Base-by-base conservation (phyloP, 2,888 invertebrate species). In the Venusia cambrica region DNA sequence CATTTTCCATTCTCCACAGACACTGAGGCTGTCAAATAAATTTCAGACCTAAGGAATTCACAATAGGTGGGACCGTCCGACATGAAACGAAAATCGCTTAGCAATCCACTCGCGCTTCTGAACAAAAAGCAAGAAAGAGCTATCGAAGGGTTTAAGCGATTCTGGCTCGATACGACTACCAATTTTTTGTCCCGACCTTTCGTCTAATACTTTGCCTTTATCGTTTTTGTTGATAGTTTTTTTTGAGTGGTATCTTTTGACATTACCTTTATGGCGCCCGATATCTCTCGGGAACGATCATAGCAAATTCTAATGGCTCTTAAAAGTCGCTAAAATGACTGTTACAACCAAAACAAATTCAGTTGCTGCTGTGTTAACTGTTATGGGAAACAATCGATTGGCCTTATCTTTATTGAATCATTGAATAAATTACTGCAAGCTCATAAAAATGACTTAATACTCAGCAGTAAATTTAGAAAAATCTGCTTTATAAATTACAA, bases 1-100 rank as follows among this genome's bases (percentile, higher is more conserved):
- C 83, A 85, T 87, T 87, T 85, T 81, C 85, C 78, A 87, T 87
- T 88, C 87, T 87, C 85, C 71, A 76, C 84, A 85, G 87, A 84
- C 76, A 80, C 77, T 79, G 72, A 61, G 50, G 70, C 80, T 81
- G 87, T 88, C 87, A 71, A 84, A 88, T 88, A 88, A 88, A 88
- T 88, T 83, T 87, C 76, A 78, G 76, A 68, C 72, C 76, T 74
- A 77, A 71, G 61, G 73, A 76, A 83, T 80, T 80, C 81, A 84
- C 83, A 83, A 87, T 83, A 84, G 84, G 81, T 78, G 79, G 77
- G 75, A 71, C 71, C 63, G 54, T 57, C 57, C 48, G 42, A 51
- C 68, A 48, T 73, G 64, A 64, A 73, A 50, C 63, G 64, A 78
- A 72, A 80, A 74, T 84, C 66, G 75, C 74, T 58, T 62, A 73